Base-by-base conservation (phyloP, 2,888 invertebrate genomes). In the Petrolisthes cinctipes region DNA sequence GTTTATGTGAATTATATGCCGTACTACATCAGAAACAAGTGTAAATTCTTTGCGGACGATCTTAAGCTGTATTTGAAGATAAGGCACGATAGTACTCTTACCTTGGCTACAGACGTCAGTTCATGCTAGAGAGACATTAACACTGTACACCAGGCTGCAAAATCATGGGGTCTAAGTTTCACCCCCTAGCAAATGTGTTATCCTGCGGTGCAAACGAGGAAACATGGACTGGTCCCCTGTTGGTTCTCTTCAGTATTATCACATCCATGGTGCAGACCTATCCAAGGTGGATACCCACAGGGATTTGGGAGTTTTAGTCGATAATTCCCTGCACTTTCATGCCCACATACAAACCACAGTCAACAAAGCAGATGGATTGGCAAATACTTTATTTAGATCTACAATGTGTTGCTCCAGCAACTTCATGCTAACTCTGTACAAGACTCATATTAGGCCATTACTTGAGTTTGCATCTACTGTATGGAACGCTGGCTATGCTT, bases 211-310 rank as follows among this genome's bases (percentile, higher is more conserved):
- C 51, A 23, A 76, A 51, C 37, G 76, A 37, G 76, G 76, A 5
- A 71, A 6, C n/a, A 17, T 82, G n/a, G n/a, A n/a, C n/a, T n/a
- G n/a, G n/a, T n/a, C n/a, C n/a, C n/a, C n/a, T n/a, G n/a, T n/a
- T n/a, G 82, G 73, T 1, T 81, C 82, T 71, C 56, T 82, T 61
- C 82, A 82, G 54, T 20, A 71, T 17, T 82, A 73, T 17, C 71
- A 71, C 23, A 51, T 82, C 4, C 4, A 73, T 61, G 37, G 20
- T 51, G 23, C 71, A 23, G 61, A 81, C 81, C 37, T 81, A 54
- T 54, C 78, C 78, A 78, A 9, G 9, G 78, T 5, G 14, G 54
- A 78, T 17, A n/a, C 54, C 54, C 81, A 81, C 4, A 81, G 37
- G 37, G 81, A 81, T 51, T 53, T 81, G 81, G 61, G 81, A 61